These are phyloP conservation scores for Platycheirus rosarum DNA, from an alignment of 2,888 invertebrate genomes.

Conservation along the genomic window DNA sequence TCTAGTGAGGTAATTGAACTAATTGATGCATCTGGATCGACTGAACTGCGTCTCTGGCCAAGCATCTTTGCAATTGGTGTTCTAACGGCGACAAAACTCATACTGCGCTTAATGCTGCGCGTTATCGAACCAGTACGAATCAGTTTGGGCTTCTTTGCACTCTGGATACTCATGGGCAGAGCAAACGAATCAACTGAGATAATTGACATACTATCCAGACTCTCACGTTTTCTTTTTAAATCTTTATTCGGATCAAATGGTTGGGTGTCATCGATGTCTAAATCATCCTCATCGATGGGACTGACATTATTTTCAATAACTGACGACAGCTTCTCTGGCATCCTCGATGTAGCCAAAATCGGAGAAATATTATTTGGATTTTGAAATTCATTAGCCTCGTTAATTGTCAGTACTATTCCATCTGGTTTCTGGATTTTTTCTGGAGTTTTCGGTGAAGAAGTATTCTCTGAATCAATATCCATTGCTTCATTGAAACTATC, in stretches of 20 bases:
- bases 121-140: conserved; percentile 82
- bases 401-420: conserved; percentile 74
- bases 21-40: conserved; percentile 80
- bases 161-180: conserved; percentile 76
- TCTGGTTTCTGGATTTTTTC: conserved; percentile 69
- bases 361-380: conserved; percentile 79
- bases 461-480: conserved; percentile 75
- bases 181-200: conserved; percentile 81
- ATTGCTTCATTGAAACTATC: conserved; percentile 68
- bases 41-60: conserved; percentile 76
- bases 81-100: conserved; percentile 81
- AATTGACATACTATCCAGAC: conserved; percentile 81
- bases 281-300: conserved; percentile 72
- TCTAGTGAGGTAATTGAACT: conserved; percentile 80
- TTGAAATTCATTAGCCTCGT: conserved; percentile 76
- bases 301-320: conserved; percentile 77
- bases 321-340: conserved; percentile 42
- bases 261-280: conserved; percentile 77
- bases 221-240: conserved; percentile 81
- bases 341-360: conserved; percentile 76
- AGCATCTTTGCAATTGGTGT: conserved; percentile 80
- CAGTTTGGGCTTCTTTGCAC: conserved; percentile 82
- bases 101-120: conserved; percentile 80
- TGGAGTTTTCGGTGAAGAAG: conserved; percentile 63
- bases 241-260: conserved; percentile 79